Evolutionary conservation across 2,113 vertebrate species (phyloP).

Genomic region (Eublepharis macularius): DNA sequence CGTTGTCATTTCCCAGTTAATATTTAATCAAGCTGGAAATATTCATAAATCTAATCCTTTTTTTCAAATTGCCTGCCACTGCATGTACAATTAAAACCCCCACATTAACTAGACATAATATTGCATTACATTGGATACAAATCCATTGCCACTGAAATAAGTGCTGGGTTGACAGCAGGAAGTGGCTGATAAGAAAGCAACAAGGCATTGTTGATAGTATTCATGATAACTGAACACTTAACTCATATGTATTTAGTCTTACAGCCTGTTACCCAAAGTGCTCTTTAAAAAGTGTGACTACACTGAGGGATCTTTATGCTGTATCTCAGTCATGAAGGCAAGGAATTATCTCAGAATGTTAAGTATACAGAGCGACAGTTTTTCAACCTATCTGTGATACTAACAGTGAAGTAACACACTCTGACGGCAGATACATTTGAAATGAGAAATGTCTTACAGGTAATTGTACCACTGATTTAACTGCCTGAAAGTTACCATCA

Average conservation of each 20-base stretch:
- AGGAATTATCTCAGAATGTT: slow-evolving; percentile 63
- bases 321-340: slow-evolving; percentile 58
- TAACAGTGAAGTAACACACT: slow-evolving; percentile 51
- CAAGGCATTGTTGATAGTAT: slow-evolving; percentile 83
- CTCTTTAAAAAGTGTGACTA: slow-evolving; percentile 59
- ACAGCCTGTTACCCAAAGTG: slow-evolving; percentile 66
- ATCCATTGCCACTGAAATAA: slow-evolving; percentile 83
- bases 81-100: slow-evolving; percentile 86
- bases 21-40: slow-evolving; percentile 81
- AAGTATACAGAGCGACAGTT: slow-evolving; percentile 54
- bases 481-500: slow-evolving; percentile 32
- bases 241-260: slow-evolving; percentile 68
- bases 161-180: slow-evolving; percentile 81
- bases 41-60: slow-evolving; percentile 85
- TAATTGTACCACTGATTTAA: slow-evolving; percentile 38
- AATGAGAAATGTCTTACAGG: slow-evolving; percentile 50
- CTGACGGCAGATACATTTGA: slow-evolving; percentile 26
- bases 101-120: slow-evolving; percentile 71
- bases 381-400: slow-evolving; percentile 54
- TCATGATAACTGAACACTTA: slow-evolving; percentile 77
- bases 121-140: slow-evolving; percentile 81
- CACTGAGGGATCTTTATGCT: slow-evolving; percentile 58
- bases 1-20: slow-evolving; percentile 60
- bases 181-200: slow-evolving; percentile 81
- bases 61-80: slow-evolving; percentile 84